Evolutionary conservation across 2,113 vertebrate species (phyloP).

Genomic region (Halcyon senegalensis): DNA sequence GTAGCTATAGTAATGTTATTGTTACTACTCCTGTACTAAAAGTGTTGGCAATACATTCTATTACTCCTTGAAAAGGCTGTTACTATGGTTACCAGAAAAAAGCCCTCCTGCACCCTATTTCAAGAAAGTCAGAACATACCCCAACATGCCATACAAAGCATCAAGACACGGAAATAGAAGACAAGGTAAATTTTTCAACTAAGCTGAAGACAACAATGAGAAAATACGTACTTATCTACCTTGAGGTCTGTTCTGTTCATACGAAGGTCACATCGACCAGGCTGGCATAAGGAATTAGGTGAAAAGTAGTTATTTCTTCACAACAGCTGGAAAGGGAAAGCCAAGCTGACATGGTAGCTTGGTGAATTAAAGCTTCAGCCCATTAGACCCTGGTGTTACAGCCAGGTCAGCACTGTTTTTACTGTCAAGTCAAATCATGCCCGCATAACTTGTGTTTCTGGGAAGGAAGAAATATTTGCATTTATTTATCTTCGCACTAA

Average conservation of each 20-base stretch:
- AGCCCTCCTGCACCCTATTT: not conserved
- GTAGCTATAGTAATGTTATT: not conserved
- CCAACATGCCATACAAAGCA: not conserved
- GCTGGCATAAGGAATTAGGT: not conserved
- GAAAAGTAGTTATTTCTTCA: not conserved
- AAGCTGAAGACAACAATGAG: not conserved
- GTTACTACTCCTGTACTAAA: not conserved
- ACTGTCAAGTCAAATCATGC: constrained; percentile 28
- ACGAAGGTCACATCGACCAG: not conserved
- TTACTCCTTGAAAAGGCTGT: not conserved
- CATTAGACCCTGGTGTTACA: not conserved
- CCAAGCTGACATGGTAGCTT: not conserved
- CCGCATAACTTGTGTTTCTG: constrained; percentile 3
- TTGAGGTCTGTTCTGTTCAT: not conserved
- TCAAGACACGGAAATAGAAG: not conserved
- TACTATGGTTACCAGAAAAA: not conserved
- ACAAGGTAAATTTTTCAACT: not conserved
- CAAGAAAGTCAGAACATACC: not conserved
- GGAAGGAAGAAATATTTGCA: constrained; percentile 8
- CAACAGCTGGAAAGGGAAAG: not conserved
- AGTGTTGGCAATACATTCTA: not conserved
- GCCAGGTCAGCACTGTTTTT: constrained; percentile 9
- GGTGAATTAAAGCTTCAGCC: not conserved
- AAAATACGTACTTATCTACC: not conserved
- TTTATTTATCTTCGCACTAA: constrained; percentile 8